Base-by-base conservation (phyloP, 2,113 vertebrate genomes). In the Turnix velox region DNA sequence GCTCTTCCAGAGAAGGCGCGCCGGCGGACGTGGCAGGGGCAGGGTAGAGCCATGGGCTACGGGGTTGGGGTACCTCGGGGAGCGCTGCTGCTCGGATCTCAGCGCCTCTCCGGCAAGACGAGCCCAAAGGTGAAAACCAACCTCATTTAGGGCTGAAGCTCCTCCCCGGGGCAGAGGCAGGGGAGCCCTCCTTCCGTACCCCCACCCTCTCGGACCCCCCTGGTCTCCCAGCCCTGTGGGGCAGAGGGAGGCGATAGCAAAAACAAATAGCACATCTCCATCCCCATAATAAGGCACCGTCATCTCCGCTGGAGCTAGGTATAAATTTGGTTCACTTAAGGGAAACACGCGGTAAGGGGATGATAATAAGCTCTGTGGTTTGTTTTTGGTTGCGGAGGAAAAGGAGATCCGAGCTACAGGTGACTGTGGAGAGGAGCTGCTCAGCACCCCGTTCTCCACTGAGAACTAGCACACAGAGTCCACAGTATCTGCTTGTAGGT, bases 351-450 rank as follows among this genome's bases (percentile, higher is more conserved):
- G n/a, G 68, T 46, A 77, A 62, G 31, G 30, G 23, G 58, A 62
- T 75, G 71, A 48, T 28, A 54, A 65, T 0, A 48, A 55, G n/a
- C n/a, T n/a, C 39, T 63, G 0, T 49, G 63, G 75, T 54, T 39
- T 79, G 23, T n/a, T 54, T 57, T 57, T 22, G 84, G 69, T 72
- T 48, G 74, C 57, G 22, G 45, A 35, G 59, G 24, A n/a, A 89
- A 77, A 78, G 62, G 75, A 45, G 78, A 63, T 12, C 71, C 74
- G 63, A 73, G 91, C 95, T 91, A 96, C 97, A 97, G 92, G 95
- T 97, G 95, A 94, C 48, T 72, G 78, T 19, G 24, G 63, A 39
- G 90, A 45, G 35, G 22, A 31, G 57, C 30, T 46, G 49, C 54
- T 52, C 18, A 24, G 23, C 27, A 4, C 71, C 22, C 19, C 24